Conservation (phyloP, 2,797 vertebrate species). For the Sebastes itinus region DNA sequence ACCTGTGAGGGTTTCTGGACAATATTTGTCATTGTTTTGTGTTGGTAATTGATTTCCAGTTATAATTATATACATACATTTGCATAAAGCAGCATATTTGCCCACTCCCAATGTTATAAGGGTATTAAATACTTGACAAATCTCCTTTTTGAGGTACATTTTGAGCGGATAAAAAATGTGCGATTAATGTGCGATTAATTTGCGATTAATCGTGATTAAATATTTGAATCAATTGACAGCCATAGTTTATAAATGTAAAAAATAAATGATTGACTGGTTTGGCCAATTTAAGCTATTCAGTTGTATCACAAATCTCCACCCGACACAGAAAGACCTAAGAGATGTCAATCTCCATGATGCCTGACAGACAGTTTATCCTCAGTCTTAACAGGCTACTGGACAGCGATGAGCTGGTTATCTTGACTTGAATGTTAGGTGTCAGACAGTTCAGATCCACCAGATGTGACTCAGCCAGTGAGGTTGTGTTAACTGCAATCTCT, state of each 20-base stretch:
- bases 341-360: not conserved
- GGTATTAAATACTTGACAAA: not conserved
- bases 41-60: too few species aligned
- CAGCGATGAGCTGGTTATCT: not conserved
- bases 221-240: not conserved
- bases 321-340: not conserved
- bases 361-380: not conserved
- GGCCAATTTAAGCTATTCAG: not conserved
- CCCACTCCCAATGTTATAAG: not conserved
- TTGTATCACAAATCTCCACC: not conserved
- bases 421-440: not conserved
- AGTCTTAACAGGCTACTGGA: not conserved
- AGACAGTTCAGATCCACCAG: not conserved
- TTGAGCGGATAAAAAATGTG: not conserved
- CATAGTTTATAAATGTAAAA: not conserved
- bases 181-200: too few species aligned
- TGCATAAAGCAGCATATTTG: not conserved
- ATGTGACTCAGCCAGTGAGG: not conserved
- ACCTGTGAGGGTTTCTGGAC: not conserved
- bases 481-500: not conserved
- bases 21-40: too few species aligned
- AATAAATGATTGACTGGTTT: not conserved
- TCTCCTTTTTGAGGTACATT: not conserved
- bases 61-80: not conserved
- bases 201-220: not conserved